Evolutionary conservation across 2,113 vertebrate species (phyloP), one percentile per base, ranked within the genome.

Genomic region (Ramphastos sulfuratus): DNA sequence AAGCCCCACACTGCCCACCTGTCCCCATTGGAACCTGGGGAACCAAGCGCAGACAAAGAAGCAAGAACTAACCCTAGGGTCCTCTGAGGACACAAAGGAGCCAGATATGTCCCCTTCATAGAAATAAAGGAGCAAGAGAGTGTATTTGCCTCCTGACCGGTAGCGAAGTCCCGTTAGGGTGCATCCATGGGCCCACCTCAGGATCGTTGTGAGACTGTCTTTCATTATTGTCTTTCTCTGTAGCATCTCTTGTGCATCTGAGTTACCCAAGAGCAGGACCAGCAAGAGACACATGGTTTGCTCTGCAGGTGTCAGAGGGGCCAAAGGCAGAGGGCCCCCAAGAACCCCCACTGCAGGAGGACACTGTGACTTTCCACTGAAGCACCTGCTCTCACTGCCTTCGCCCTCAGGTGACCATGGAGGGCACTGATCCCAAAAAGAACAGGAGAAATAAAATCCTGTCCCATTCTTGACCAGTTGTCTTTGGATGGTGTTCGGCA

Each of bases 1-100:
- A 0, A 55, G 56, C 12, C 46, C 35, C 23, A 6, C 0, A 0
- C 4, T 6, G 3, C 69, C 37, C 21, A 13, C 25, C 25, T 4
- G 0, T 4, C 61, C 52, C 20, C 66, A 31, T 5, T 0, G 28
- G 27, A 24, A 87, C 52, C 52, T 10, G 52, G 30, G 0, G 5
- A 60, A 14, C 35, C 2, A 11, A 17, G 12, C 7, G 28, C 19
- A 12, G 59, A 18, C 31, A 18, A 44, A 61, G 48, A 31, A 65
- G 76, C 70, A 28, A 13, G 52, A 55, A 42, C 37, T 5, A 30
- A 35, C 18, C 19, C 44, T 4, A 59, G 59, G 20, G 44, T 31
- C 20, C 82, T 30, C 15, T 12, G 25, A 39, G 54, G 72, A 55
- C 19, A 17, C 12, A 7, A 24, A 28, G 37, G 20, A 44, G n/a